Conservation (phyloP, 37 sponge, comb jelly and placozoan species). For the Aphrocallistes beatrix region DNA sequence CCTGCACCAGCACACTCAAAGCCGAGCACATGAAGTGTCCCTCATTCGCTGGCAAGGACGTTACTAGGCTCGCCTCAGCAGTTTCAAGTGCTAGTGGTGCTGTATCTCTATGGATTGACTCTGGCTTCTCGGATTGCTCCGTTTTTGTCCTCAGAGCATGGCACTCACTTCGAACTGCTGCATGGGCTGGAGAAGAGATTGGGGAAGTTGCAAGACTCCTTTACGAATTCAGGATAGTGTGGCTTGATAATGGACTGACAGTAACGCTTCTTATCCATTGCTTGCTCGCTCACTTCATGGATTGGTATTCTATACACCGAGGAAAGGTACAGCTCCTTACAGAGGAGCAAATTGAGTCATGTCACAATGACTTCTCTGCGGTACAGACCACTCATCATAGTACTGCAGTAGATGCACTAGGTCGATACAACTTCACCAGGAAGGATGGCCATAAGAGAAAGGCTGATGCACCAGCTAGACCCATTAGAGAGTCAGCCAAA, state of each 20-base stretch:
- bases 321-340: not conserved
- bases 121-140: not conserved
- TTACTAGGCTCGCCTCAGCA: not conserved
- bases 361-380: not conserved
- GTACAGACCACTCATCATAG: constrained; percentile 9
- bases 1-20: constrained; percentile 4
- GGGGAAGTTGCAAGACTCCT: not conserved
- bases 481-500: not conserved
- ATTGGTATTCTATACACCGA: constrained; percentile 1
- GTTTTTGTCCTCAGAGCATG: constrained; percentile 7
- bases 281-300: not conserved
- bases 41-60: constrained; percentile 1
- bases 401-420: constrained; percentile 10
- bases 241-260: not conserved
- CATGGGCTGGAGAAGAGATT: not conserved
- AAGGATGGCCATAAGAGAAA: not conserved
- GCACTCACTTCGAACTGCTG: constrained; percentile 13
- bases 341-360: constrained; percentile 12
- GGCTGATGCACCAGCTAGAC: not conserved
- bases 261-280: not conserved
- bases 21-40: not conserved
- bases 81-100: not conserved
- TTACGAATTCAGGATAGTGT: not conserved
- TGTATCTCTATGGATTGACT: constrained; percentile 9
- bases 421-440: not conserved